Base-by-base conservation (phyloP, 2,113 vertebrate genomes). In the Fregata magnificens region DNA sequence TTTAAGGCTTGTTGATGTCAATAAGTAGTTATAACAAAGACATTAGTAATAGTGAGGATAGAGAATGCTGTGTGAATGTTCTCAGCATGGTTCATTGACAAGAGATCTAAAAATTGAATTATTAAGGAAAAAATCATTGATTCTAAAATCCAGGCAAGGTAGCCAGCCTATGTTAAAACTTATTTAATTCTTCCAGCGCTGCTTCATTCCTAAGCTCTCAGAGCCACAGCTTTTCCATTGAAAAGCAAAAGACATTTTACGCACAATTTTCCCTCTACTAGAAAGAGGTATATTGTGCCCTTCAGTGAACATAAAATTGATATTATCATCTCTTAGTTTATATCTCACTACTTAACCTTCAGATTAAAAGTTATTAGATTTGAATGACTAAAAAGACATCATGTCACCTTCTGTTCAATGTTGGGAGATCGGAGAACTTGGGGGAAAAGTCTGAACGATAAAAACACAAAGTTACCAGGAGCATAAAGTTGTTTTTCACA, bases 341-440 rank as follows among this genome's bases (percentile, higher is more conserved):
- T 98, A 98, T 98, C 98, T 98, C 97, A 98, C 98, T 98, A 98
- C 98, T 98, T 98, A 98, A 98, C 98, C 98, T 98, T 98, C 98
- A 98, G 98, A 98, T 98, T 98, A 98, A 98, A 98, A 98, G 98
- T 98, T 98, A 98, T 98, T 98, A 98, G 98, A 98, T 98, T 98
- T 98, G 98, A 98, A 98, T 98, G 98, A 98, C 98, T 98, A 96
- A 98, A 96, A 98, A 98, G 98, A 98, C 96, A 97, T 95, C 95
- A 91, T 98, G 98, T 98, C 98, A 98, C 97, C 98, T 98, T 98
- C 95, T 25, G 15, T 76, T 96, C 97, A 96, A 72, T 61, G 86
- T 17, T 91, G 90, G 94, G 94, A 96, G 95, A 96, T 74, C 22
- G 40, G n/a, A 94, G 86, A 97, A 97, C 85, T 93, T 97, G 67